phyloP scores from a whole-genome alignment of 2,113 vertebrate genomes.

The Pipra filicauda region DNA sequence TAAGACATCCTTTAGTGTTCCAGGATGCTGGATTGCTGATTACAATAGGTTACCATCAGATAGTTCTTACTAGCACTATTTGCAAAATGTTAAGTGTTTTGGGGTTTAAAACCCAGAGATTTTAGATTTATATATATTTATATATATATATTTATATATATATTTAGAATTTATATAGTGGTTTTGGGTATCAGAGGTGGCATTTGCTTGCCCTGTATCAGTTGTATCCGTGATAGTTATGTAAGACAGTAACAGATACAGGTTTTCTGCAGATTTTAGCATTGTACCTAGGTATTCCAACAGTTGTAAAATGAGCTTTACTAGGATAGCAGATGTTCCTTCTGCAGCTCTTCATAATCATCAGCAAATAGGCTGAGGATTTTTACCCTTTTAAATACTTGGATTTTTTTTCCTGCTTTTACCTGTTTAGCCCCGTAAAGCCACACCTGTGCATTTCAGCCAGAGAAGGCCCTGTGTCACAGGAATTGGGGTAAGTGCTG shows the following conservation, averaged over 20 bases:
- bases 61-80: background rate
- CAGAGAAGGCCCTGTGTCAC: background rate
- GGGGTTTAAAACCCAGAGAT: background rate
- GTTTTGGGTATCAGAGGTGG: background rate
- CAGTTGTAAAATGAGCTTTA: background rate
- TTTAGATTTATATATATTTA: too few species aligned
- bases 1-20: background rate
- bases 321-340: background rate
- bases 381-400: background rate
- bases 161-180: background rate
- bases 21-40: background rate
- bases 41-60: background rate
- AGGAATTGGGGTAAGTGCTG: background rate
- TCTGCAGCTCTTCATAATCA: background rate
- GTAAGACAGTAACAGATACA: background rate
- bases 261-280: background rate
- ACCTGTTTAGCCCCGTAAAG: background rate
- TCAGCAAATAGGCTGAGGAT: background rate
- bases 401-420: background rate
- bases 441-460: background rate
- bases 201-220: background rate
- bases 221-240: background rate
- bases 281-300: background rate
- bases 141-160: too few species aligned
- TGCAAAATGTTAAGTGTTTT: background rate